Percentiles rank a stretch among this genome's conserved stretches.
Conservation (phyloP, 2,113 vertebrate species). For the Protomyctophum bolini region DNA sequence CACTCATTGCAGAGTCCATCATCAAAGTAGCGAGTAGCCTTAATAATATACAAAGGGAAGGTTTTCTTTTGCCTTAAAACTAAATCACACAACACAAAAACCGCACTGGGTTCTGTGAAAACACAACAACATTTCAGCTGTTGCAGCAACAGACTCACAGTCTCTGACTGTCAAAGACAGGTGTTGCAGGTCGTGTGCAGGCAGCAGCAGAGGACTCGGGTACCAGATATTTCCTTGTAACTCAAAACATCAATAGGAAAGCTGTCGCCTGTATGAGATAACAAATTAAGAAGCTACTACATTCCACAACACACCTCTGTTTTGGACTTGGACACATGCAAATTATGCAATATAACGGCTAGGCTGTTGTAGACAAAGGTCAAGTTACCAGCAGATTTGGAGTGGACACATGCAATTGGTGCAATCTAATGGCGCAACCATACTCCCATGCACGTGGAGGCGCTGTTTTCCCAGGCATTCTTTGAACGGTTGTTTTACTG, state of each 20-base stretch:
- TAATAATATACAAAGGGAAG: not conserved
- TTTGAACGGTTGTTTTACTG: not conserved
- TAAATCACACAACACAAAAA: slow-evolving; percentile 11
- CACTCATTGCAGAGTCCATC: slow-evolving; percentile 24
- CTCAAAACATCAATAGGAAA: not conserved
- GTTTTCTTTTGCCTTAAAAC: not conserved
- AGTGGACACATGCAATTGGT: too few species aligned
- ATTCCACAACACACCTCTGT: not conserved
- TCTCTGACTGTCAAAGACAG: slow-evolving; percentile 54
- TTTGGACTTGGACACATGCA: not conserved
- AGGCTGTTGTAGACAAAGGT: not conserved
- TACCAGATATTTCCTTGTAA: not conserved
- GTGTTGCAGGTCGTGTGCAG: slow-evolving; percentile 27
- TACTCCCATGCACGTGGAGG: not conserved
- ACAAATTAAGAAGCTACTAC: not conserved
- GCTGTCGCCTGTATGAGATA: not conserved
- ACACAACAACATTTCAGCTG: not conserved
- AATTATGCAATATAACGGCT: too few species aligned
- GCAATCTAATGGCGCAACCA: not conserved
- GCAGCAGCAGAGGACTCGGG: not conserved
- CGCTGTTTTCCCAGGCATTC: not conserved
- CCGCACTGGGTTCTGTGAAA: not conserved
- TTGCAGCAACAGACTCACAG: not conserved
- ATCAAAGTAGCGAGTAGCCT: not conserved
- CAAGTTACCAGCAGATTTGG: slow-evolving; percentile 41